phyloP scores from a whole-genome alignment of 2,113 vertebrate genomes.

The Nettapus auritus region DNA sequence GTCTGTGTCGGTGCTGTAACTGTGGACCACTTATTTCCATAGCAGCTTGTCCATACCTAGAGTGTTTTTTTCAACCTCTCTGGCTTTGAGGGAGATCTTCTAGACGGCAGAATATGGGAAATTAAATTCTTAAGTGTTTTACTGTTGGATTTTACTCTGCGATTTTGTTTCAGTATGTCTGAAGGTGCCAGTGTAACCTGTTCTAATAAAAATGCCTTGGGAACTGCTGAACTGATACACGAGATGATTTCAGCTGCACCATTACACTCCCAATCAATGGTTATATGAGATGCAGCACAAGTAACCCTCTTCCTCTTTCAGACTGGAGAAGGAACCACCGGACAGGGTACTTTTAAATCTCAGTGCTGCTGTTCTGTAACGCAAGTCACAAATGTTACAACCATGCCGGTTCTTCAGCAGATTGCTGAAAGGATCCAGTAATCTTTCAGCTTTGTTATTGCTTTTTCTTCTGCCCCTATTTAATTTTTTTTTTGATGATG shows the following conservation, averaged over 20 bases:
- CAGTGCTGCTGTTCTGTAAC: neutral
- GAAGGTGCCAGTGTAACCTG: neutral
- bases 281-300: neutral
- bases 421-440: neutral
- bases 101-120: neutral
- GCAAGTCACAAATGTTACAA: neutral
- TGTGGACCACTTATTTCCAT: accelerated
- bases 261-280: neutral
- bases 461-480: neutral
- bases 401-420: neutral
- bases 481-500: neutral
- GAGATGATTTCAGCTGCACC: neutral
- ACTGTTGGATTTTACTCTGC: neutral
- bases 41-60: neutral
- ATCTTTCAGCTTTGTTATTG: neutral
- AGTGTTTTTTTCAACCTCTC: neutral
- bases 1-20: neutral
- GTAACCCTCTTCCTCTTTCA: neutral
- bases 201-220: neutral
- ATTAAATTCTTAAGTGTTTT: neutral
- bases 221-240: neutral
- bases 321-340: neutral
- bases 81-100: neutral
- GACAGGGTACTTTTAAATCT: neutral
- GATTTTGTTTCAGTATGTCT: neutral